A percentile compares a stretch with the other conserved stretches of the same genome.
These are phyloP conservation scores for Leucosticte australis DNA, from an alignment of 2,113 vertebrate genomes.

Conservation along the genomic window DNA sequence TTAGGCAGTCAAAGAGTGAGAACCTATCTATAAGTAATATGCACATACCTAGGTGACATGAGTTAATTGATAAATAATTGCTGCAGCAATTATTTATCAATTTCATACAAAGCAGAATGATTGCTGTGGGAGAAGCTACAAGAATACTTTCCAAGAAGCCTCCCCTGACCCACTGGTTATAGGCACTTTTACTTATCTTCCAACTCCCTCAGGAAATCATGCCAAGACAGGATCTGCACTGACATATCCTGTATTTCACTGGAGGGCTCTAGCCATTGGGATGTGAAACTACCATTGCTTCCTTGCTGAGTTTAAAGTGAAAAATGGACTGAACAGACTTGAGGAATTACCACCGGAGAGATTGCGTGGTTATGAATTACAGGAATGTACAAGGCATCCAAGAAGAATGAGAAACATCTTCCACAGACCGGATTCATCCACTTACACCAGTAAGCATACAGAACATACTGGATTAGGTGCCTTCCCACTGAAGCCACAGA, in stretches of 20 bases:
- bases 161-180: neutral
- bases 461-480: neutral
- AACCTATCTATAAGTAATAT: neutral
- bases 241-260: neutral
- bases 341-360: neutral
- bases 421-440: neutral
- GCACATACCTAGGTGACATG: neutral
- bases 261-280: neutral
- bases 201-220: neutral
- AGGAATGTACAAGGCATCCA: neutral
- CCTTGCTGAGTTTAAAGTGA: neutral
- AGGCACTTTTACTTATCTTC: neutral
- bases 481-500: neutral
- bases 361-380: neutral
- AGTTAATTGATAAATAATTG: too few species aligned
- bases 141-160: neutral
- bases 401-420: neutral
- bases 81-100: neutral
- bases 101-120: neutral
- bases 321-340: neutral
- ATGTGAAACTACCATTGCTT: neutral
- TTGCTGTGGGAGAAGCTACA: neutral
- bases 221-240: neutral
- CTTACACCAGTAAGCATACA: neutral
- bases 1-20: neutral